Percentiles rank a stretch among this genome's conserved stretches.
These are phyloP conservation scores for Daktulosphaira vitifoliae DNA, from an alignment of 1,140 invertebrate species.

Conservation along the genomic window DNA sequence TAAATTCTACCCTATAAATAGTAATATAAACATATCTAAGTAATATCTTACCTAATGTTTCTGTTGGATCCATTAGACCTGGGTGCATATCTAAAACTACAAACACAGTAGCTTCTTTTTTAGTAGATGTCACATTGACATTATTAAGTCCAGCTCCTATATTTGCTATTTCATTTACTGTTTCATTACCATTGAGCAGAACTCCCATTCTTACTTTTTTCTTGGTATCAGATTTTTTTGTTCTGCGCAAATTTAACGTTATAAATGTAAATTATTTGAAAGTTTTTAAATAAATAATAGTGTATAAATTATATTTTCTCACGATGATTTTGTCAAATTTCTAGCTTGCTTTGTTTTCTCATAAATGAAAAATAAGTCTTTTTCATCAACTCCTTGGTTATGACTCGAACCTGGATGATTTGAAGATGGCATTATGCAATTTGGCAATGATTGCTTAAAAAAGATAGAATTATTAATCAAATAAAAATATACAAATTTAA, in stretches of 20 bases:
- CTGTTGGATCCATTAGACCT: constrained; percentile 57
- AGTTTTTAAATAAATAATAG: too few species aligned
- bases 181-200: constrained; percentile 21
- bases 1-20: too few species aligned
- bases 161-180: constrained; percentile 18
- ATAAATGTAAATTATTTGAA: too few species aligned
- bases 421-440: constrained; percentile 10
- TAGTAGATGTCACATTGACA: constrained; percentile 30
- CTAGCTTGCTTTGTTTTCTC: constrained; percentile 27
- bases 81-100: constrained; percentile 60
- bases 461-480: too few species aligned
- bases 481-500: too few species aligned
- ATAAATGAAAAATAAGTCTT: constrained; percentile 20
- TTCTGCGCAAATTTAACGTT: too few species aligned
- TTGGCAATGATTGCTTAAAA: constrained; percentile 18
- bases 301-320: too few species aligned
- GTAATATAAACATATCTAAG: not conserved
- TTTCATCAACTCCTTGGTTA: constrained; percentile 20
- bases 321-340: constrained; percentile 17
- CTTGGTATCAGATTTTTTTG: constrained; percentile 14
- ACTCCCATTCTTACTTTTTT: constrained; percentile 26
- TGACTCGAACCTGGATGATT: constrained; percentile 1
- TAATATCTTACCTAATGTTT: constrained; percentile 50
- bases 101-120: constrained; percentile 48
- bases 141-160: constrained; percentile 19